Evolutionary conservation across 2,888 invertebrate genomes (phyloP).

Genomic region (Tenthredo livida): DNA sequence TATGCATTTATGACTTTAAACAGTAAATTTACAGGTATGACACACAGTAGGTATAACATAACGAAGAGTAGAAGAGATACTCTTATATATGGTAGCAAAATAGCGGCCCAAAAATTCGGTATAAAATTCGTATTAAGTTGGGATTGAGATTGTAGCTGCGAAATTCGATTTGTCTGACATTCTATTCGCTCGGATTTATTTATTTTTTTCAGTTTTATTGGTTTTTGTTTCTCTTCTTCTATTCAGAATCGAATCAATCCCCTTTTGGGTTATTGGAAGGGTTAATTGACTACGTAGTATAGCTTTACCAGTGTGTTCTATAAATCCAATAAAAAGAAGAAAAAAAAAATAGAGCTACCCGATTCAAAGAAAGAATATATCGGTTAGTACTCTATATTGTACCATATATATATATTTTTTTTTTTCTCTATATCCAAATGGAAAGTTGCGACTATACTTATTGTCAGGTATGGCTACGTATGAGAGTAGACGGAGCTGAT

Average conservation of each 20-base stretch:
- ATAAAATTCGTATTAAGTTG: not conserved
- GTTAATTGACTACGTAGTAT: not conserved
- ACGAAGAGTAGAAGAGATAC: too few species aligned
- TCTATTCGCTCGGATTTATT: not conserved
- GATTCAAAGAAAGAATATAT: not conserved
- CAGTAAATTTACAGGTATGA: not conserved
- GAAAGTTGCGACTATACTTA: not conserved
- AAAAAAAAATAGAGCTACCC: not conserved
- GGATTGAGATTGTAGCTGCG: not conserved
- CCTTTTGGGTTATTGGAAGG: not conserved
- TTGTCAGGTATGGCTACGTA: not conserved
- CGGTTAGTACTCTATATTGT: not conserved
- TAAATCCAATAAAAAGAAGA: not conserved
- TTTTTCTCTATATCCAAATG: not conserved
- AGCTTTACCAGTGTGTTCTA: not conserved
- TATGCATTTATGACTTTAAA: not conserved
- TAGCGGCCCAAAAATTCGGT: not conserved
- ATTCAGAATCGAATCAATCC: conserved; percentile 4
- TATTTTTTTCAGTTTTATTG: not conserved
- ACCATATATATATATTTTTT: not conserved
- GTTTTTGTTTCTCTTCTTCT: not conserved
- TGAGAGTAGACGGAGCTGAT: not conserved
- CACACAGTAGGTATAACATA: too few species aligned
- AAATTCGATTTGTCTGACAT: conserved; percentile 24
- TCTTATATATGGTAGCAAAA: not conserved